A percentile compares a stretch with the other conserved stretches of the same genome.
Evolutionary conservation across 2,113 vertebrate species (phyloP).

Genomic region (Rhombomys opimus): DNA sequence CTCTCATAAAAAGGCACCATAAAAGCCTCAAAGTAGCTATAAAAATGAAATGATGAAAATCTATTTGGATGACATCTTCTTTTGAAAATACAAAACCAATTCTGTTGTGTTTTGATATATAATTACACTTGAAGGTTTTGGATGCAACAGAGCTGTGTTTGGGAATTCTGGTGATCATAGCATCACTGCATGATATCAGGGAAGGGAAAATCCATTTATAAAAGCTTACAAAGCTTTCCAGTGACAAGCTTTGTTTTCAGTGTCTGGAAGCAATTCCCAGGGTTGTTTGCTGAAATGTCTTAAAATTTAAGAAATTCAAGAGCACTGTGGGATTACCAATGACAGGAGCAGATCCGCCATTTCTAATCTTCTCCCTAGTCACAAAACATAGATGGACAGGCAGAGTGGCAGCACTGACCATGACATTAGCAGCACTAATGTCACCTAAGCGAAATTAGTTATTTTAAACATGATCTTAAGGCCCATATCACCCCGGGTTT

Average conservation of each 20-base stretch:
- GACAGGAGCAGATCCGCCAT: not conserved
- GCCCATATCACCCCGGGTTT: not conserved
- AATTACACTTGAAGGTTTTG: constrained; percentile 71
- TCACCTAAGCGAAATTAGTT: not conserved
- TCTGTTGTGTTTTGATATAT: constrained; percentile 76
- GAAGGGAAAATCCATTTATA: constrained; percentile 18
- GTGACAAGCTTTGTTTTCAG: constrained; percentile 36
- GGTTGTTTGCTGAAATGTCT: constrained; percentile 39
- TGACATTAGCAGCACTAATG: too few relatives aligned
- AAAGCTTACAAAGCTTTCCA: not conserved
- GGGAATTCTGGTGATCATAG: constrained; percentile 56
- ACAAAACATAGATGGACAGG: not conserved
- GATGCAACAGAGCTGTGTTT: constrained; percentile 64
- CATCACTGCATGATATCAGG: not conserved
- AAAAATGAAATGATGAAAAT: constrained; percentile 76
- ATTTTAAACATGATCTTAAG: not conserved
- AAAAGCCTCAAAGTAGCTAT: constrained; percentile 65
- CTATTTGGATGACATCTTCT: constrained; percentile 71
- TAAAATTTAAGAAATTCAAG: not conserved
- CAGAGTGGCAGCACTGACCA: not conserved
- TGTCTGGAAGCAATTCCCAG: constrained; percentile 30
- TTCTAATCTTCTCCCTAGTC: not conserved
- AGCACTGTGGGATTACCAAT: not conserved
- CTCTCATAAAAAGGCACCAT: constrained; percentile 42
- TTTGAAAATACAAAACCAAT: constrained; percentile 69